Evolutionary conservation across 2,113 vertebrate genomes (phyloP), one percentile per base, ranked within the genome.

Genomic region (Hystrix cristata): DNA sequence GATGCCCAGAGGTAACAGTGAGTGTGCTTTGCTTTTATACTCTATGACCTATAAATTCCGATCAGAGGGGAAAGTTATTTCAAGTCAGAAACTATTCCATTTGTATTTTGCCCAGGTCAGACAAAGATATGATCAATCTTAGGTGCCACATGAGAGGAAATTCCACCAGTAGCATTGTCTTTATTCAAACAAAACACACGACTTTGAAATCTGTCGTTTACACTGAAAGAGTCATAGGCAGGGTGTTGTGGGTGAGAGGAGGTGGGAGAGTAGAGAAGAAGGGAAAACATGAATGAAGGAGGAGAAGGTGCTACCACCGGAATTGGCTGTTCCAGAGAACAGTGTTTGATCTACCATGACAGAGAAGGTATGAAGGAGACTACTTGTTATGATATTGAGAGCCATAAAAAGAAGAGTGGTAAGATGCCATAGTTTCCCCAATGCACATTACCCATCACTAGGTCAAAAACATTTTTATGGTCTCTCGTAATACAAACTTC

Each of bases 291-390:
- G 51, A 19, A 79, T 5, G 3, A 64, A 65, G 7, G 21, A 25
- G 19, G 21, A 60, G 34, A 25, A 72, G 18, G 2, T 34, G 0
- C 23, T 69, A 11, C 1, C 51, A 53, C 27, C 27, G 15, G 29
- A 79, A 53, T 27, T 34, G 25, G 25, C 15, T 21, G 0, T 34
- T 15, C 25, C 0, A 4, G 34, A 62, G n/a, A 29, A 8, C 0
- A 7, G 34, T 18, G 0, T 12, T 38, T n/a, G 3, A 46, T n/a
- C 5, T 7, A 18, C 21, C 10, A 4, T 3, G 0, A 1, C 12
- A 15, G 25, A 55, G 53, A 43, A 84, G 38, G 15, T 11, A 25
- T 0, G 12, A 7, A 78, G 46, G 25, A 23, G 29, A 25, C 15
- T n/a, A n/a, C 25, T 25, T 9, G 43, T 57, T 57, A 31, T 34